Base-by-base conservation (phyloP, 1,140 invertebrate genomes). In the Brachionus paranguensis region DNA sequence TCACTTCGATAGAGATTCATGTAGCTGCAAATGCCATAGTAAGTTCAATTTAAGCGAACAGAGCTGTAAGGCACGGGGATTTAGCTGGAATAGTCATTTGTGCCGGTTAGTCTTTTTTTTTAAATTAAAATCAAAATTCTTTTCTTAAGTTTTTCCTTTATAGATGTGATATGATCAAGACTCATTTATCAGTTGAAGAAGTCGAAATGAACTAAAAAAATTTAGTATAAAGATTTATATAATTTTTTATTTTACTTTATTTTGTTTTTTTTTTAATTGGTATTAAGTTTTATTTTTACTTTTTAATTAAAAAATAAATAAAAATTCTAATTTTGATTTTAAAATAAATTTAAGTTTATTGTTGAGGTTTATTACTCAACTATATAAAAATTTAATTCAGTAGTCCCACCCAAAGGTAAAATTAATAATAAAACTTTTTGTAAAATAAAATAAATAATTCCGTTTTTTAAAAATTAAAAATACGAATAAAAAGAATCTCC, bases 1-100 rank as follows among this genome's bases (percentile, higher is more conserved):
- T 45, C 14, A 64, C 20, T 81, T 81, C 24, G 78, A 81, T 81
- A 43, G 78, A 41, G 53, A 64, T 11, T 43, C 53, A 12, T 81
- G 78, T 60, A n/a, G 12, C 20, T 81, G 78, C 45, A 81, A 43
- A 81, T 81, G 78, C 27, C 17, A 64, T 27, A 27, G 12, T 3
- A 50, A 27, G 27, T 50, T 50, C 43, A 20, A 5, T 47, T 10
- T 24, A 17, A 50, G 41, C 33, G 72, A 50, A 29, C 10, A 24
- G 20, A 76, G 33, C 17, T 76, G 45, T 27, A 45, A 37, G 20
- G 7, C 7, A 27, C 43, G 47, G 14, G 72, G 72, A 20, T 76
- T 14, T 11, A 50, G 43, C 43, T 76, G 72, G 72, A 50, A 76
- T 50, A 24, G 24, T 24, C 1, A 76, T 29, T 3, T 27, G 24